Evolutionary conservation across 2,888 invertebrate species (phyloP), one percentile per base, ranked within the genome.

Genomic region (Apamea monoglypha): DNA sequence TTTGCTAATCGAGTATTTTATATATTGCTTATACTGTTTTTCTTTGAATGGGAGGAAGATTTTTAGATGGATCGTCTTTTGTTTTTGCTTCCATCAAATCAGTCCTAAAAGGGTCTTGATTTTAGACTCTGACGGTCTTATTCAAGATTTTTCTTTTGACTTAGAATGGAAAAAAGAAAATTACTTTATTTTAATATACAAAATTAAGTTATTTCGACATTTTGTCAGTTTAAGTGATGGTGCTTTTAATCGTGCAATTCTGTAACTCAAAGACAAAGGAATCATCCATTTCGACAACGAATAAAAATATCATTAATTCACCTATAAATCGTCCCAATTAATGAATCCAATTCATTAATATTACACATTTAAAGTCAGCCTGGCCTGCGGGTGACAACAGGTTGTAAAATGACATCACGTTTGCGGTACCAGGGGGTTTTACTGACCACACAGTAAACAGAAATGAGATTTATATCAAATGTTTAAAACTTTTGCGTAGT

Each of bases 1-100:
- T 80, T 72, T 67, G 47, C 64, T 88, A 81, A 88, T 88, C 80
- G 83, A 79, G 77, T 87, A 82, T 80, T 85, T 59, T 84, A 78
- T 82, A 71, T 64, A 68, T 67, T 68, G 5, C 67, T 66, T 68
- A 68, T 71, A 36, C 32, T 36, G 29, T 14, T 72, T 74, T 71
- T 44, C 40, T 53, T 78, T 78, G 44, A 53, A 47, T 21, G 7
- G 25, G 14, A 50, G 47, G 16, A 29, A 40, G n/a, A 40, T 53
- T 71, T 63, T 63, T 25, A 50, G 5, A 36, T 29, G 14, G 18
- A 32, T n/a, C 50, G n/a, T 36, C 10, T 67, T 32, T 84, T 78
- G 47, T 83, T 78, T 83, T 16, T 12, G 29, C 1, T 66, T 83
- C 56, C 2, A 63, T 72, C 5, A 40, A 32, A 44, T 14, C 25